A percentile compares a stretch with the other conserved stretches of the same genome.
Conservation (phyloP, 2,888 invertebrate genomes). For the Hemaris fuciformis region DNA sequence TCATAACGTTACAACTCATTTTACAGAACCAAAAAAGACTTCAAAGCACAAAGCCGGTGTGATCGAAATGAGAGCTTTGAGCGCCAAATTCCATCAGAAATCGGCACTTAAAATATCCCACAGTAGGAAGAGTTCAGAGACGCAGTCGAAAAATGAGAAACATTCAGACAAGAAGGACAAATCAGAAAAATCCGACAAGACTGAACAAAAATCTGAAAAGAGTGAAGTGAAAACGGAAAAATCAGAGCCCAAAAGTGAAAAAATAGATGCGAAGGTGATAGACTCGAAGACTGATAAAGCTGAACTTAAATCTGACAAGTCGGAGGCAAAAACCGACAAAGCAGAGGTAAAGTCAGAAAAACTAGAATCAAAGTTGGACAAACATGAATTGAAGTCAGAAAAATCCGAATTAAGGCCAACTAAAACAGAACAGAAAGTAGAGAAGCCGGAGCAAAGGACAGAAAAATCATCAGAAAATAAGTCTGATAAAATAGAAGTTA, state of each 20-base stretch:
- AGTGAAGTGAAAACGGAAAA: slow-evolving; percentile 33
- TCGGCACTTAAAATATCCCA: slow-evolving; percentile 57
- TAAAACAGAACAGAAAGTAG: slow-evolving; percentile 21
- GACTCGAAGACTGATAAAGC: slow-evolving; percentile 21
- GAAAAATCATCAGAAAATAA: slow-evolving; percentile 23
- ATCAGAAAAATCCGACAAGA: slow-evolving; percentile 35
- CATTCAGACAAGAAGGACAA: slow-evolving; percentile 52
- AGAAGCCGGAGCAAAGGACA: slow-evolving; percentile 21
- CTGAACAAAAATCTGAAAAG: slow-evolving; percentile 32
- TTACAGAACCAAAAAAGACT: slow-evolving; percentile 62
- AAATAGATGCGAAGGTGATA: slow-evolving; percentile 21
- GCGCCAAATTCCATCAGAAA: slow-evolving; percentile 69
- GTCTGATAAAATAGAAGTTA: slow-evolving; percentile 29
- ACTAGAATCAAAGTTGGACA: slow-evolving; percentile 20
- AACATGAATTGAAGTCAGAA: slow-evolving; percentile 24
- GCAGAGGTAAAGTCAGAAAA: slow-evolving; percentile 24
- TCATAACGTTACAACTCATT: slow-evolving; percentile 1
- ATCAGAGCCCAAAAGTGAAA: slow-evolving; percentile 30
- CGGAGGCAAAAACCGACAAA: slow-evolving; percentile 26
- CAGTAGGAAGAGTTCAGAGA: slow-evolving; percentile 59
- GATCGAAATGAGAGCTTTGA: slow-evolving; percentile 76
- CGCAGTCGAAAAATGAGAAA: slow-evolving; percentile 48
- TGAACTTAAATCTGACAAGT: slow-evolving; percentile 21
- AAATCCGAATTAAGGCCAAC: slow-evolving; percentile 17
- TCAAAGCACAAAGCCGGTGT: slow-evolving; percentile 71